Percentiles rank a stretch among this genome's conserved stretches.
These are phyloP conservation scores for Limosa lapponica DNA, from an alignment of 2,797 vertebrate genomes.

Conservation along the genomic window DNA sequence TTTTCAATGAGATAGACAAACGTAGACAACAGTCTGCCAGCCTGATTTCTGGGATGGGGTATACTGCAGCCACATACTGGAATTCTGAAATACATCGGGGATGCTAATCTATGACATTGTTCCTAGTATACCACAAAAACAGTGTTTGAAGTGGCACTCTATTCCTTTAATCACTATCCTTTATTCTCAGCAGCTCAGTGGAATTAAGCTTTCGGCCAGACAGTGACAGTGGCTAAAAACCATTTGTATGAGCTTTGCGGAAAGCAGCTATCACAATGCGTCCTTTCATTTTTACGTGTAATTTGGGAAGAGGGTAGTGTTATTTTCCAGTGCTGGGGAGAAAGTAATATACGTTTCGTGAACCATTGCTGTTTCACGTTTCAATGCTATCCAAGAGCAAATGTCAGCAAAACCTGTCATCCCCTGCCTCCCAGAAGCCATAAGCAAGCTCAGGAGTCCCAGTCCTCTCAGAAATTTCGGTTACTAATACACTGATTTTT, in stretches of 20 bases:
- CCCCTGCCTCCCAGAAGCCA: neutral
- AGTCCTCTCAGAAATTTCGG: neutral
- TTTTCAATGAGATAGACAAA: neutral
- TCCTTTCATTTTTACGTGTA: neutral
- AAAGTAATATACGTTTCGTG: neutral
- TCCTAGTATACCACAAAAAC: neutral
- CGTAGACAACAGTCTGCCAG: neutral
- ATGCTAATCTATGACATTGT: neutral
- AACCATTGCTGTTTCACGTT: neutral
- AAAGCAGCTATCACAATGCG: neutral
- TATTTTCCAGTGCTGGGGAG: neutral
- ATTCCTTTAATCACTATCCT: constrained; percentile 20
- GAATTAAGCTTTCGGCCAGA: constrained; percentile 42
- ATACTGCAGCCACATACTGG: neutral
- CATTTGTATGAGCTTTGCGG: neutral
- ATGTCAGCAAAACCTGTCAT: neutral
- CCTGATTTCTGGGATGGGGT: neutral
- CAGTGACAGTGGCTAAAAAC: neutral
- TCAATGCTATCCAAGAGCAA: neutral
- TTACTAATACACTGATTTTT: neutral
- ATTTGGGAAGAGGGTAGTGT: neutral
- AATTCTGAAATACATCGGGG: neutral
- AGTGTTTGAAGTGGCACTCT: neutral
- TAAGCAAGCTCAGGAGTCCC: neutral
- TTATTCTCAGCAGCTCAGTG: constrained; percentile 7